Base-by-base conservation (phyloP, 2,797 vertebrate genomes). In the Notolabrus celidotus region DNA sequence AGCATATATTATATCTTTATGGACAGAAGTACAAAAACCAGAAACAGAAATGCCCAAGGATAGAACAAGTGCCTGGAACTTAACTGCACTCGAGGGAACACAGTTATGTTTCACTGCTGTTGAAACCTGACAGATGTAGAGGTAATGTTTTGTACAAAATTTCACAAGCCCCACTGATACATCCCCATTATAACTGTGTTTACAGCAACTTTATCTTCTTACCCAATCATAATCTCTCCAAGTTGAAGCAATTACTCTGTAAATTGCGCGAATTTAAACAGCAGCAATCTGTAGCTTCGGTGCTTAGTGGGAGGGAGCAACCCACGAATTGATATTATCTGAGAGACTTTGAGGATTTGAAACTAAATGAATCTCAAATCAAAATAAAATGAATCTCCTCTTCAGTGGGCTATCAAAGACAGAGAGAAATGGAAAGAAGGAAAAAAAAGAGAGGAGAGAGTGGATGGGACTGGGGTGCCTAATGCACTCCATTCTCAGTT, bases 341-440 rank as follows among this genome's bases (percentile, higher is more conserved):
- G 62, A 23, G 64, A 70, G 55, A 75, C 73, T 60, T 46, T 65
- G 67, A 67, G 79, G 77, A 81, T 85, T 81, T 80, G 56, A 74
- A 81, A 75, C 64, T 65, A 83, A 86, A 88, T 86, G 56, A 88
- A 85, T 77, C 75, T 85, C 74, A 67, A 86, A 88, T 90, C 73
- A 85, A 73, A 90, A 86, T 77, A 62, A 89, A 88, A 86, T 64
- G 66, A 85, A 77, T 77, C 65, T 80, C 50, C 61, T 83, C 82
- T 80, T 79, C 66, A 73, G 67, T 39, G 50, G 67, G 71, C 58
- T 70, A 80, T 85, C 59, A 63, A 69, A 81, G 58, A 58, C 36
- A 14, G 62, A 75, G 46, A 55, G 41, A 74, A 62, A 67, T 60
- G 53, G 79, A 82, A 51, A 58, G 56, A 38, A 64, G 54, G 15